Base-by-base conservation (phyloP, 1,140 invertebrate species). In the Hetaerina americana region DNA sequence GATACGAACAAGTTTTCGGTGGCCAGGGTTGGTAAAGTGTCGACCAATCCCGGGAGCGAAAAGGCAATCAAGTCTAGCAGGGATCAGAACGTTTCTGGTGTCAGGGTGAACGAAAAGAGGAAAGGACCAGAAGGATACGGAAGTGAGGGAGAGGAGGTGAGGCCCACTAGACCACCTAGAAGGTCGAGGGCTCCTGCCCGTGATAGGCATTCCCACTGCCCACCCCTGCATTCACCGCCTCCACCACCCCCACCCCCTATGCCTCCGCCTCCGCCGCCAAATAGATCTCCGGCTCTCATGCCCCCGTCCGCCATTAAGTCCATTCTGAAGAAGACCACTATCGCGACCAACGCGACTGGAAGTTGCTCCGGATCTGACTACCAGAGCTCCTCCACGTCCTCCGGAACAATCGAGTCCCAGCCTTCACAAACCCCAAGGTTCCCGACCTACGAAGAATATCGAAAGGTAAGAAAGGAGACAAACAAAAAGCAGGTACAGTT, bases 301-400 rank as follows among this genome's bases (percentile, higher is more conserved):
- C 22, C 31, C 2, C 27, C 68, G 66, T 25, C 67, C 2, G 2
- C 66, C 24, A 78, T 77, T 77, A 90, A 89, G 80, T 89, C 88
- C 25, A 90, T 90, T 75, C 78, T 90, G 73, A 90, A 90, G 78
- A 89, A 89, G 78, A 86, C 87, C 78, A 68, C 72, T 12, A 66
- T 66, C 31, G 28, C 31, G n/a, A 79, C 76, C 71, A 80, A 80
- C 68, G 72, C 68, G 81, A 79, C 40, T 1, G 40, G 22, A 10
- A n/a, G n/a, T n/a, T n/a, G n/a, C n/a, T n/a, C n/a, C n/a, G n/a
- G n/a, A n/a, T n/a, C n/a, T n/a, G n/a, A n/a, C n/a, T n/a, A n/a
- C 72, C 74, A 76, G 67, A 77, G 78, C 76, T 70, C 74, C 29
- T 71, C 70, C 69, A 76, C 57, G 70, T 74, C 75, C 68, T 72